Conservation (phyloP, 2,113 vertebrate genomes). For the Cepphus grylle region DNA sequence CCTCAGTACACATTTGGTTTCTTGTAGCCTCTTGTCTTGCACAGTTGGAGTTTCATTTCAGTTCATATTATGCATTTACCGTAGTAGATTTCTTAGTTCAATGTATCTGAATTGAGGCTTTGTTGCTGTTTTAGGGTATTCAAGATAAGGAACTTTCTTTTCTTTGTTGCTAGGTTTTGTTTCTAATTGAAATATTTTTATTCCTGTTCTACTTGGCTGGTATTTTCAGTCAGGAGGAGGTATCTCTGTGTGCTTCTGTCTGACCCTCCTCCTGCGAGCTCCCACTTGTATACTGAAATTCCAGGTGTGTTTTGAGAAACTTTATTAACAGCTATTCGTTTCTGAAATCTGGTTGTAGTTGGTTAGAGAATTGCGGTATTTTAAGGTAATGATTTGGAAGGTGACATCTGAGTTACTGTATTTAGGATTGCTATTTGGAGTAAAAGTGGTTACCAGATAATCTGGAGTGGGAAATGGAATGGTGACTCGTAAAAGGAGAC, state of each 20-base stretch:
- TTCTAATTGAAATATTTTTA: not conserved
- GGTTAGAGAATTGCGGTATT: not conserved
- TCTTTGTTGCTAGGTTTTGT: not conserved
- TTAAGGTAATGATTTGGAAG: not conserved
- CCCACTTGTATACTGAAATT: not conserved
- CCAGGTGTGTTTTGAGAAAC: not conserved
- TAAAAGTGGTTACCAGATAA: not conserved
- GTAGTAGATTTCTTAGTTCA: not conserved
- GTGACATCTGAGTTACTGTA: not conserved
- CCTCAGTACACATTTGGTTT: not conserved
- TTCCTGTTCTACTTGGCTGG: not conserved
- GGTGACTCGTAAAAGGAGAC: accelerated
- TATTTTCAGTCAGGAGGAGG: not conserved
- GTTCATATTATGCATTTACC: not conserved
- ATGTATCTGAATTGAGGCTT: not conserved
- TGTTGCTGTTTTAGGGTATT: not conserved
- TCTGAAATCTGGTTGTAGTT: not conserved
- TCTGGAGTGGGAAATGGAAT: not conserved
- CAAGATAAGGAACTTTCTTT: not conserved
- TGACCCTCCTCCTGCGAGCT: not conserved
- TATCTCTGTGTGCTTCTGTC: not conserved
- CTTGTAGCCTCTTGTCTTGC: not conserved
- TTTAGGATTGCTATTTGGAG: not conserved
- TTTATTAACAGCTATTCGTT: not conserved
- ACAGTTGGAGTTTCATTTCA: not conserved